Conservation (phyloP, 2,888 invertebrate genomes). For the Eulithis testata region DNA sequence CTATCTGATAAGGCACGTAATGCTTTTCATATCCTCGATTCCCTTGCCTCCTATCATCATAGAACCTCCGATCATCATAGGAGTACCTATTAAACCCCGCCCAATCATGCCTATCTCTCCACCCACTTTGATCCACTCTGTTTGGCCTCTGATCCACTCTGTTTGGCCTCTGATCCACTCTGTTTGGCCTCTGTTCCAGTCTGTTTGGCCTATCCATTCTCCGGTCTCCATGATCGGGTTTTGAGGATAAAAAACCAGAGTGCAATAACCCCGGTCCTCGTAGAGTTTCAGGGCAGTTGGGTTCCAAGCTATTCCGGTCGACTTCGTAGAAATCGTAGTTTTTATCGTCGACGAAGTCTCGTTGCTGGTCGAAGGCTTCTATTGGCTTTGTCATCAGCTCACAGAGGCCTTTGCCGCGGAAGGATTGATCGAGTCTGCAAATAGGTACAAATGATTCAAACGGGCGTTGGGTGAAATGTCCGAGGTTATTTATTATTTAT, state of each 20-base stretch:
- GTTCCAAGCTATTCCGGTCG: constrained; percentile 88
- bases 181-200: constrained; percentile 44
- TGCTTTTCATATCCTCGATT: constrained; percentile 64
- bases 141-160: constrained; percentile 36
- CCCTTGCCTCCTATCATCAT: constrained; percentile 37
- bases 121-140: constrained; percentile 38
- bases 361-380: constrained; percentile 86
- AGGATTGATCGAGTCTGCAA: constrained; percentile 88
- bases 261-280: constrained; percentile 72
- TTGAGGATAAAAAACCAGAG: constrained; percentile 75
- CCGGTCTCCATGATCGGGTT: constrained; percentile 34
- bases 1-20: constrained; percentile 84
- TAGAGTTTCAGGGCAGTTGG: constrained; percentile 81
- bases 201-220: constrained; percentile 36
- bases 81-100: constrained; percentile 48
- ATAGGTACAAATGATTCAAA: too few species aligned
- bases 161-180: constrained; percentile 33
- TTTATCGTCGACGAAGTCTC: constrained; percentile 86
- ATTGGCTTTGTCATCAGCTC: constrained; percentile 90
- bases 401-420: constrained; percentile 90
- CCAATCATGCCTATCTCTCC: constrained; percentile 63
- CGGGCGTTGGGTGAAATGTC: too few species aligned
- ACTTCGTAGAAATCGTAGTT: constrained; percentile 92
- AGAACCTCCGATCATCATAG: constrained; percentile 50
- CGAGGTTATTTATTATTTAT: too few species aligned